Conservation (phyloP, 1,140 invertebrate species). For the Hypsibius dujardini region DNA sequence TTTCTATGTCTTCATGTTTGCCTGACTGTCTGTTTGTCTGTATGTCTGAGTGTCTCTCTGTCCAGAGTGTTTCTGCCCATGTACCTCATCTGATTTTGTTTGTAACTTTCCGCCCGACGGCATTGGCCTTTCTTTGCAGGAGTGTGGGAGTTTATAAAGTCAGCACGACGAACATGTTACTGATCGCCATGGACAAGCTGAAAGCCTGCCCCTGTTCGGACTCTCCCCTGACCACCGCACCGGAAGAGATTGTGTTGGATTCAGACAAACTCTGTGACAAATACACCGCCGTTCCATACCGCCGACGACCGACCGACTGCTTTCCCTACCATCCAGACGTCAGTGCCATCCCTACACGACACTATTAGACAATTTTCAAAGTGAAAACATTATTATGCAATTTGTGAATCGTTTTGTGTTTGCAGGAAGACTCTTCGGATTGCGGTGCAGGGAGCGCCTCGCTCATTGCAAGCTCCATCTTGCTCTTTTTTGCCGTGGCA, state of each 20-base stretch:
- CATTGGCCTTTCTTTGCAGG: constrained; percentile 8
- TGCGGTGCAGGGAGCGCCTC: neutral
- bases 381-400: neutral
- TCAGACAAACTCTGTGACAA: neutral
- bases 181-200: neutral
- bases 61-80: no score
- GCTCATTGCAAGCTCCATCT: neutral
- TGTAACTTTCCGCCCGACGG: neutral
- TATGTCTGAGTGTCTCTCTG: neutral
- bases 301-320: constrained; percentile 2
- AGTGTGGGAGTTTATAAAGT: neutral
- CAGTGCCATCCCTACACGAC: neutral
- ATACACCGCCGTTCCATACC: neutral
- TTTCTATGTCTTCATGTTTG: neutral
- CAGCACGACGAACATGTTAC: neutral
- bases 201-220: neutral
- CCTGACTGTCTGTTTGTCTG: neutral
- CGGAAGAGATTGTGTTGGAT: neutral
- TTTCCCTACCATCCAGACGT: constrained; percentile 10
- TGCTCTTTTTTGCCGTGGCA: neutral
- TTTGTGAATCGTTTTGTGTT: neutral
- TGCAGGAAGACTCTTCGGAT: constrained; percentile 1
- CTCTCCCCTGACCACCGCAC: neutral
- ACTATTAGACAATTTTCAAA: neutral
- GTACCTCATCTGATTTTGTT: neutral